Conservation (phyloP, 2,888 invertebrate genomes). For the Leuctra nigra region DNA sequence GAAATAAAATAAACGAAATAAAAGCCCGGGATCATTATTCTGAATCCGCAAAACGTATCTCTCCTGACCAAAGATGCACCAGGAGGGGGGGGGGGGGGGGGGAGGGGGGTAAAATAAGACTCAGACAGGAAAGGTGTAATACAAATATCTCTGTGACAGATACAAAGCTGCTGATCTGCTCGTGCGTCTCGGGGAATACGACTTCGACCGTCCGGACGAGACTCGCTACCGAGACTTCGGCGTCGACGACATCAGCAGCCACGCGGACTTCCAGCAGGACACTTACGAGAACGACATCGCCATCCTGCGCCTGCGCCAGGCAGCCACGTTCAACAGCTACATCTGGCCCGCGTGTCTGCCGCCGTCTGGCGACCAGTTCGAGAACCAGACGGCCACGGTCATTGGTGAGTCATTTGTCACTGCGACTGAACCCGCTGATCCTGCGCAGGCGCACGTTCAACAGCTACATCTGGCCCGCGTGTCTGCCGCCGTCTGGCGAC, state of each 20-base stretch:
- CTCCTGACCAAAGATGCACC: no score
- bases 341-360: slow-evolving; percentile 84
- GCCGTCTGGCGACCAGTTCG: slow-evolving; percentile 52
- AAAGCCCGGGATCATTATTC: no score
- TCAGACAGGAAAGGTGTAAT: no score
- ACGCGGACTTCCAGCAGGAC: slow-evolving; percentile 57
- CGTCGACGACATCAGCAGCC: slow-evolving; percentile 58
- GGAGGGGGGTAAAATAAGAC: no score
- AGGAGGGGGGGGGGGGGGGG: no score
- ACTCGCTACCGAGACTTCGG: slow-evolving; percentile 62
- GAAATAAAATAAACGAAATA: no score
- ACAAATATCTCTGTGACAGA: no score
- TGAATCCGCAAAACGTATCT: no score
- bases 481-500: slow-evolving; percentile 62
- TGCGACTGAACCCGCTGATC: no score
- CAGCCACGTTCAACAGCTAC: slow-evolving; percentile 65
- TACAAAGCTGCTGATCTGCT: slow-evolving; percentile 52
- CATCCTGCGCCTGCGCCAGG: slow-evolving; percentile 57
- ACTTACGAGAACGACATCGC: slow-evolving; percentile 74
- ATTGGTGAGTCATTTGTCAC: slow-evolving; percentile 46
- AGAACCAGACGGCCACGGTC: slow-evolving; percentile 56
- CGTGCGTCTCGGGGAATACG: slow-evolving; percentile 76
- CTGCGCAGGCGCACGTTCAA: slow-evolving; percentile 63
- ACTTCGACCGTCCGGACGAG: slow-evolving; percentile 59
- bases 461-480: slow-evolving; percentile 77